A percentile compares a stretch with the other conserved stretches of the same genome.
These are phyloP conservation scores for Basileuterus tristriatus DNA, from an alignment of 2,797 vertebrate genomes.

Conservation along the genomic window DNA sequence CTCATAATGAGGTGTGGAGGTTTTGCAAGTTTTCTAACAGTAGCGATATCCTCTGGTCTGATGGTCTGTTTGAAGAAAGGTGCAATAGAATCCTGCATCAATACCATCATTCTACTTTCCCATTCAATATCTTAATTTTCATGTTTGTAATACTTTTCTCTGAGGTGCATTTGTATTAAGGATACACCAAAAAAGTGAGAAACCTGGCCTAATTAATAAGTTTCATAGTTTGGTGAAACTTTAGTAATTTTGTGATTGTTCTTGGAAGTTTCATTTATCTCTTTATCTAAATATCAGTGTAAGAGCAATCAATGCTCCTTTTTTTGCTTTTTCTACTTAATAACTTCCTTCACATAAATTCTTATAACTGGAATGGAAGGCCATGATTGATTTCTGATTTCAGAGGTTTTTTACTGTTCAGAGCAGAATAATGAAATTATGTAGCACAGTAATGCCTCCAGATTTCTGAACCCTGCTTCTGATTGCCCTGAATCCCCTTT, in stretches of 20 bases:
- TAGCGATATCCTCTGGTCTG: conserved; percentile 82
- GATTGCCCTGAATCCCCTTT: neutral
- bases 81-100: neutral
- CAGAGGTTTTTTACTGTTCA: neutral
- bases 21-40: conserved; percentile 85
- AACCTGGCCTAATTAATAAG: neutral
- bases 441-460: neutral
- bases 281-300: neutral
- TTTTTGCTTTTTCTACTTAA: neutral
- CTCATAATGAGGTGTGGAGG: conserved; percentile 88
- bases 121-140: neutral
- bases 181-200: neutral
- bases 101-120: neutral
- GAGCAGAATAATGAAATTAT: neutral
- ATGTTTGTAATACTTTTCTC: neutral
- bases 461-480: neutral
- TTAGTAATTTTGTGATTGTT: neutral
- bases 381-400: neutral
- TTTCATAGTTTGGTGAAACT: neutral
- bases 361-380: neutral
- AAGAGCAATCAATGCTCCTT: neutral
- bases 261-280: neutral
- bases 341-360: neutral
- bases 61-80: conserved; percentile 71
- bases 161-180: neutral